Base-by-base conservation (phyloP, 2,113 vertebrate genomes). In the Panurus biarmicus region DNA sequence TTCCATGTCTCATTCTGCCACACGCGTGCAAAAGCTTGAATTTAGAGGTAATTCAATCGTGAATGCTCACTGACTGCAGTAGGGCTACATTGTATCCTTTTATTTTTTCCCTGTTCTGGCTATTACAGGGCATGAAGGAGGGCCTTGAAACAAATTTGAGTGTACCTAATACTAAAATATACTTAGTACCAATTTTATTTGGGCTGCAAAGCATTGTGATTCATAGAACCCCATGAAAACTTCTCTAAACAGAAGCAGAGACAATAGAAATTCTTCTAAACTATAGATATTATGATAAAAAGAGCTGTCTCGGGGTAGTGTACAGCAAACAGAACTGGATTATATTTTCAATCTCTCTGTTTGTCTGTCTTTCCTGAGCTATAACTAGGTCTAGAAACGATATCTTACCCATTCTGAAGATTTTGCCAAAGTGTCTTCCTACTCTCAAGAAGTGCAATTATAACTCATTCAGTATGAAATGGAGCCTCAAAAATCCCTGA, bases 371-470 rank as follows among this genome's bases (percentile, higher is more conserved):
- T 89, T 93, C 31, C 36, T 75, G 47, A 84, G n/a, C 25, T 85
- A 61, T 45, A 90, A 93, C 90, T 45, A 85, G 18, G 20, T 77
- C n/a, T 86, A 88, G 48, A 88, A 92, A 86, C 16, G 5, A 28
- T 67, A 31, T 33, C 56, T 70, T 83, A 28, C 26, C n/a, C 17
- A 29, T 89, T 28, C 53, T 50, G 65, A 29, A 81, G 53, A 84
- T 75, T 90, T 92, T 96, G 76, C 88, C 73, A 92, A 89, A 81
- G 7, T n/a, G 53, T 29, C 65, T 36, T 81, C n/a, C 57, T 82
- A 7, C 48, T 78, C 57, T 72, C 53, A 48, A 65, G 38, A 90
- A 92, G 31, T 78, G n/a, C 69, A 86, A 90, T 89, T 96, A 80
- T 91, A 90, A 89, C 42, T 85, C 78, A 79, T 33, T 47, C 0